These are phyloP conservation scores for Netelia inedita DNA, from an alignment of 2,888 invertebrate genomes.

Conservation along the genomic window DNA sequence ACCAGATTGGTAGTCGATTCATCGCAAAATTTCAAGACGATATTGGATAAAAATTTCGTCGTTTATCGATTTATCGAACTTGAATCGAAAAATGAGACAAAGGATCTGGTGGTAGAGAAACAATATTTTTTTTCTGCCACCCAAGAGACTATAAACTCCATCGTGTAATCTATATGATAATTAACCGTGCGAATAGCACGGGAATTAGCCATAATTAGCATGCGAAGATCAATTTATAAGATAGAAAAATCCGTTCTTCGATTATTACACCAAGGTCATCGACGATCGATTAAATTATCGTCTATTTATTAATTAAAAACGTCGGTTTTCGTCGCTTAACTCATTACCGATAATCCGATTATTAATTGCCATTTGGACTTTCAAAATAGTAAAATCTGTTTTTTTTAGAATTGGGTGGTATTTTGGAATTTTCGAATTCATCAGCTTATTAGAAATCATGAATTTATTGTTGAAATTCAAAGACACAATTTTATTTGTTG, in stretches of 20 bases:
- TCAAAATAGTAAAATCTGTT: too few relatives aligned
- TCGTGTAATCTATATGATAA: background rate
- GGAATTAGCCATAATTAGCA: constrained; percentile 1
- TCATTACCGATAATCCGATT: too few relatives aligned
- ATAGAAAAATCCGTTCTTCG: background rate
- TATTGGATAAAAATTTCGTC: background rate
- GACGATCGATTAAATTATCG: too few relatives aligned
- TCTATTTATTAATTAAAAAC: too few relatives aligned
- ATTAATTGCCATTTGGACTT: too few relatives aligned
- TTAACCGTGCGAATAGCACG: background rate
- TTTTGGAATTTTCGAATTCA: too few relatives aligned
- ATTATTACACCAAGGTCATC: background rate
- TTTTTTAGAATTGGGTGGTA: too few relatives aligned
- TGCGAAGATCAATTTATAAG: background rate
- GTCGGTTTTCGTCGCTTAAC: too few relatives aligned
- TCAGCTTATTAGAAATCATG: too few relatives aligned
- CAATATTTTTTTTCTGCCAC: constrained; percentile 18
- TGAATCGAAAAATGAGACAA: background rate
- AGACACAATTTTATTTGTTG: too few relatives aligned
- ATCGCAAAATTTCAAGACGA: background rate
- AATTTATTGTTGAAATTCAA: too few relatives aligned
- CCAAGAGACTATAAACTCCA: background rate
- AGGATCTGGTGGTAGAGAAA: background rate
- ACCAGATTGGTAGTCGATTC: background rate
- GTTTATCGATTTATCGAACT: background rate